A percentile compares a stretch with the other conserved stretches of the same genome.
Evolutionary conservation across 1,140 invertebrate genomes (phyloP).

Genomic region (Wasmannia auropunctata): DNA sequence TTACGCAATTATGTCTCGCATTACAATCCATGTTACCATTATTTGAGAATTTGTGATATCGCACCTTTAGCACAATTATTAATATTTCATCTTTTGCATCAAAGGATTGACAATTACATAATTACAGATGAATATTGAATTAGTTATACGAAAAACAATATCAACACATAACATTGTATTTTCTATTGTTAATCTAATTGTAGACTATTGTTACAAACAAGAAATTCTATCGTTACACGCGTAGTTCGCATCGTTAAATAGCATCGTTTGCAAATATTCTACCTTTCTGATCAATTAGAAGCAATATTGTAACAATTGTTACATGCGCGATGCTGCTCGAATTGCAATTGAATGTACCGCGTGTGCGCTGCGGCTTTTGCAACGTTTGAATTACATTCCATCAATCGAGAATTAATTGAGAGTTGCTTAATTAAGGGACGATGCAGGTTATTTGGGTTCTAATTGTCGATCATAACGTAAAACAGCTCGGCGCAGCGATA

Average conservation of each 20-base stretch:
- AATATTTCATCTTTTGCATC: not conserved
- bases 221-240: not conserved
- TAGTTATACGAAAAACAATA: not conserved
- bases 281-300: constrained; percentile 15
- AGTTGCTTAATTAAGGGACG: constrained; percentile 31
- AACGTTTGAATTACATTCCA: constrained; percentile 50
- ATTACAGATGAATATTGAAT: not conserved
- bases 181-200: not conserved
- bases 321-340: not conserved
- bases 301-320: constrained; percentile 8
- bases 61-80: not conserved
- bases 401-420: constrained; percentile 56
- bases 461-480: constrained; percentile 21
- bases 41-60: not conserved
- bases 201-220: not conserved
- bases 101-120: not conserved
- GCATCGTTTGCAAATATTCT: not conserved
- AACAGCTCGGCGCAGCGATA: not conserved
- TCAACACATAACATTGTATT: not conserved
- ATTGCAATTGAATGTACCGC: constrained; percentile 18
- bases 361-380: constrained; percentile 33
- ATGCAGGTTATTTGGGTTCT: constrained; percentile 30
- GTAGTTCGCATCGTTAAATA: not conserved
- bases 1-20: not conserved
- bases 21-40: not conserved